Evolutionary conservation across 2,797 vertebrate species (phyloP).

Genomic region (Clarias laeviceps): DNA sequence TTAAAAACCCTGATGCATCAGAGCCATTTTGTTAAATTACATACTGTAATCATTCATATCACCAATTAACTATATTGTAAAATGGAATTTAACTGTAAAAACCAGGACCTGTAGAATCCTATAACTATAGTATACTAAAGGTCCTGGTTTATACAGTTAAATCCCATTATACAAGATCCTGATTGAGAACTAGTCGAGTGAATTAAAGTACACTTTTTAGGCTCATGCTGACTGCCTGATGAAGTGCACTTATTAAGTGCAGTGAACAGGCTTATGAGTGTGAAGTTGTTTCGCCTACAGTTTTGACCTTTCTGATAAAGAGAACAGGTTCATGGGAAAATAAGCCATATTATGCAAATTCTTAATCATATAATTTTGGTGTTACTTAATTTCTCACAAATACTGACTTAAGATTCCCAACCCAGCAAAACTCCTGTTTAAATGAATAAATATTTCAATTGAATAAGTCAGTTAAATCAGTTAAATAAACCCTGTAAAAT

Average conservation of each 20-base stretch:
- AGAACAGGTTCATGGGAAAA: background rate
- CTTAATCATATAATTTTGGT: background rate
- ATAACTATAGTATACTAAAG: background rate
- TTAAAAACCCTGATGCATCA: background rate
- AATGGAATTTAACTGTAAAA: too few species aligned
- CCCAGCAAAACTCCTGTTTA: background rate
- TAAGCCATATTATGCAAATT: background rate
- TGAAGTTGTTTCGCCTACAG: background rate
- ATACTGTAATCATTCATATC: background rate
- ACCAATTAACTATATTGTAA: too few species aligned
- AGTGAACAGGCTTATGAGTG: background rate
- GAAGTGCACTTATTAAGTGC: background rate
- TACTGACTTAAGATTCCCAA: background rate
- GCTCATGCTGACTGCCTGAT: background rate
- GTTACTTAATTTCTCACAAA: background rate
- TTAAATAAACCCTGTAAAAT: background rate
- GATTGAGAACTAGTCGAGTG: background rate
- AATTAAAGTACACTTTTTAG: constrained; percentile 11
- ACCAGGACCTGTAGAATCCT: too few species aligned
- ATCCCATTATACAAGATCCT: background rate
- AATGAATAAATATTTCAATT: background rate
- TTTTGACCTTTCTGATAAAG: background rate
- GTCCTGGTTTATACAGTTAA: background rate
- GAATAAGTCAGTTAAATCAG: background rate
- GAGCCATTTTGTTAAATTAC: background rate